Evolutionary conservation across 2,888 invertebrate species (phyloP).

Genomic region (Brenthis hecate): DNA sequence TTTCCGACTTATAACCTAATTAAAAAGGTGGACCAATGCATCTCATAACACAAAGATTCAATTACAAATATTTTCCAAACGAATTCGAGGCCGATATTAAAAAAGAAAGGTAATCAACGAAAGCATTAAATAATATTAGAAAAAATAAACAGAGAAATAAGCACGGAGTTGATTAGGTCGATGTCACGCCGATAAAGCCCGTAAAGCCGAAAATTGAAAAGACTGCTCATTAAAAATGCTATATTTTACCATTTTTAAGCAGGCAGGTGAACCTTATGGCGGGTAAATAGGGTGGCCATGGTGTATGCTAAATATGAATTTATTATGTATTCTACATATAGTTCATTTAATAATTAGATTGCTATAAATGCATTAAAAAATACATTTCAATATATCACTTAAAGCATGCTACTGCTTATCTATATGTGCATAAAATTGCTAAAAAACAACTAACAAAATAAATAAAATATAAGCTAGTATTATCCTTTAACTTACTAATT

Average conservation of each 20-base stretch:
- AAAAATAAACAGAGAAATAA: constrained; percentile 56
- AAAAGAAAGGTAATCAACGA: constrained; percentile 71
- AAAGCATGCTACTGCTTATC: too few species aligned
- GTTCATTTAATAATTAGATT: not conserved
- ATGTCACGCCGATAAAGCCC: constrained; percentile 80
- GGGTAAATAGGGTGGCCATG: constrained; percentile 58
- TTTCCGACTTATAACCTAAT: constrained; percentile 37
- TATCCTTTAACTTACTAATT: too few species aligned
- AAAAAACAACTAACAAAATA: too few species aligned
- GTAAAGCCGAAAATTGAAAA: constrained; percentile 80
- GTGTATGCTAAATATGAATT: not conserved
- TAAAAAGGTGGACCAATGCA: constrained; percentile 40
- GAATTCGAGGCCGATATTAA: constrained; percentile 49
- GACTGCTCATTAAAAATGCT: constrained; percentile 79
- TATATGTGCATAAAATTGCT: too few species aligned
- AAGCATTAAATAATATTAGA: constrained; percentile 56
- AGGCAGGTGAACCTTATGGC: constrained; percentile 74
- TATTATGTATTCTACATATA: not conserved
- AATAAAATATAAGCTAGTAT: too few species aligned
- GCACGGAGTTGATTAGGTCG: constrained; percentile 74
- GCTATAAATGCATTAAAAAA: not conserved
- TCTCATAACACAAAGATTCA: constrained; percentile 55
- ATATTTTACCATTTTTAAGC: constrained; percentile 79
- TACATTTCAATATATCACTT: not conserved
- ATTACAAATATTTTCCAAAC: constrained; percentile 40